Evolutionary conservation across 1,140 invertebrate genomes (phyloP).

Genomic region (Sinonovacula constricta): DNA sequence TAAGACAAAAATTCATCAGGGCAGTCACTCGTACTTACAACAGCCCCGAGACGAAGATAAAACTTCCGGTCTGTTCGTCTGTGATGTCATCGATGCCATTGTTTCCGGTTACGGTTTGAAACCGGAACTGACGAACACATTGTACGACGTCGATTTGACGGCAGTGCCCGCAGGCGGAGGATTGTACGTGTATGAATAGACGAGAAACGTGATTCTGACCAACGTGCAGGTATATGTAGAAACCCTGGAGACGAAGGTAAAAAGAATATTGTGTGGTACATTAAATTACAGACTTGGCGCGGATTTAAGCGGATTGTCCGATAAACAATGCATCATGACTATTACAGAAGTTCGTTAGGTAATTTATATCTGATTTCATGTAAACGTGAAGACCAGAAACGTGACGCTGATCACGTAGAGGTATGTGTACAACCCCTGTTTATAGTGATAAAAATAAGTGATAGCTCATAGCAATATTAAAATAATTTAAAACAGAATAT

Average conservation of each 20-base stretch:
- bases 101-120: conserved; percentile 13
- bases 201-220: conserved; percentile 94
- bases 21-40: conserved; percentile 86
- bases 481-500: no score
- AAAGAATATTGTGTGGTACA: background rate
- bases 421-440: no score
- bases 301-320: background rate
- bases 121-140: conserved; percentile 32
- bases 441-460: no score
- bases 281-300: background rate
- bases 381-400: no score
- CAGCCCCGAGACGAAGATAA: conserved; percentile 96
- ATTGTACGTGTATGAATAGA: conserved; percentile 98
- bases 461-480: no score
- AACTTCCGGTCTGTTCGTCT: conserved; percentile 85
- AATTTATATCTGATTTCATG: no score
- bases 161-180: conserved; percentile 78
- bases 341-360: no score
- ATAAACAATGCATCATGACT: no score
- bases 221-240: conserved; percentile 98
- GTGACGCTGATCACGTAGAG: no score
- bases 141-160: conserved; percentile 20
- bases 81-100: conserved; percentile 26
- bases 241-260: conserved; percentile 87
- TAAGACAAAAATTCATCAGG: background rate